Evolutionary conservation across 1,140 invertebrate species (phyloP), one percentile per base, ranked within the genome.

Genomic region (Anagrus nilaparvatae): DNA sequence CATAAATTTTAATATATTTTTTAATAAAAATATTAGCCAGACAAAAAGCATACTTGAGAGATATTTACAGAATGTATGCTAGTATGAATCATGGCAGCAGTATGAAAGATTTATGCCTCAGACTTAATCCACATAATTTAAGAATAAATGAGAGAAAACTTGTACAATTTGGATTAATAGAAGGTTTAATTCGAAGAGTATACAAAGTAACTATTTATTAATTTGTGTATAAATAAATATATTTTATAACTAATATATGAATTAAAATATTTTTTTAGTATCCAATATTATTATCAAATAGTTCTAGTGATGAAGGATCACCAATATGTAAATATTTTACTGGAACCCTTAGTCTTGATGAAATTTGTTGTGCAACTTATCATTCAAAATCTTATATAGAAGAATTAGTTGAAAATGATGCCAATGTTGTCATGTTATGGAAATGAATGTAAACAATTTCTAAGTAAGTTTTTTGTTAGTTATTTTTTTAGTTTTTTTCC

Each of bases 301-400:
- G 52, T 30, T 47, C 46, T 19, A 58, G 40, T 17, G 65, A 69
- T 23, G 61, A 67, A 16, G 44, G 42, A 7, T 61, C 65, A 52
- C 48, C 56, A 9, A 40, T 63, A 39, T 67, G 68, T 44, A 73
- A 76, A 34, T 77, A 83, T 54, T 91, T 92, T 55, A 87, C 81
- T 36, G 91, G 91, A 4, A 61, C 72, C 1, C 78, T 81, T 30
- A 87, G 78, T 55, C 78, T 84, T 31, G 90, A 95, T 69, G 85
- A 92, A 69, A 91, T 95, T 53, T 93, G 90, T 55, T 88, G 87
- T 58, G 74, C 79, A 41, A 81, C 81, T n/a, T 82, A 84, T n/a
- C 66, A 90, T 30, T 82, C 79, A 38, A 72, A 81, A 17, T 74
- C 79, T 33, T 82, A 89, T 50, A 73, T 96, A 20, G 87, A 94